Evolutionary conservation across 64 coral and sea anemone genomes (phyloP).

Genomic region (Orbicella faveolata): DNA sequence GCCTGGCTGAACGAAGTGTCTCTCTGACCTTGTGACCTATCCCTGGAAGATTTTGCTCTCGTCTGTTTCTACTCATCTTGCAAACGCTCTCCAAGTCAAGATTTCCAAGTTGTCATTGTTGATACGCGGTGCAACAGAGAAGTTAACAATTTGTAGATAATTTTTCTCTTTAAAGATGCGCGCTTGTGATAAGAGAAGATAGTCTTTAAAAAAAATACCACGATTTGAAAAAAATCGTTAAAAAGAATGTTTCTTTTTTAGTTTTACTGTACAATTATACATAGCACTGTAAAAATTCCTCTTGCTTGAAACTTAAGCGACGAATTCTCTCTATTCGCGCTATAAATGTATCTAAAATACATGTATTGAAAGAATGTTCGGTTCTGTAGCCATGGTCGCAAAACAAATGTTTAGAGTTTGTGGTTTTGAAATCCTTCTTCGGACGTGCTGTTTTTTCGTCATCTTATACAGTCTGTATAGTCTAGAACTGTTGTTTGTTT

Average conservation of each 20-base stretch:
- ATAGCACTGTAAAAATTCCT: too few species aligned
- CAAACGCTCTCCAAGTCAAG: neutral
- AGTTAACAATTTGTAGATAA: neutral
- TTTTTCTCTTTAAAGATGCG: slow-evolving; percentile 11
- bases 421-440: neutral
- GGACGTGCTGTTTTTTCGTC: neutral
- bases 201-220: too few species aligned
- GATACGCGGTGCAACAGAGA: neutral
- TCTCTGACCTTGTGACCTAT: neutral
- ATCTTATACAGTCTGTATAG: neutral
- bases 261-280: neutral
- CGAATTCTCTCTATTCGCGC: too few species aligned
- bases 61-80: slow-evolving; percentile 5
- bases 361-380: too few species aligned
- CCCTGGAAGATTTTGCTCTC: neutral
- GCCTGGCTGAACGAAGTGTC: neutral
- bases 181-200: neutral
- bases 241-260: neutral
- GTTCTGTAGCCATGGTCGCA: too few species aligned
- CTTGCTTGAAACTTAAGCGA: too few species aligned
- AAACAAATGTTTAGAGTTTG: neutral
- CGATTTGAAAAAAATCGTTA: neutral
- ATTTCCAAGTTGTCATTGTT: neutral
- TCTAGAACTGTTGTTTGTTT: neutral
- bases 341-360: too few species aligned